Evolutionary conservation across 2,797 vertebrate species (phyloP), one percentile per base, ranked within the genome.

Genomic region (Threskiornis aethiopicus): DNA sequence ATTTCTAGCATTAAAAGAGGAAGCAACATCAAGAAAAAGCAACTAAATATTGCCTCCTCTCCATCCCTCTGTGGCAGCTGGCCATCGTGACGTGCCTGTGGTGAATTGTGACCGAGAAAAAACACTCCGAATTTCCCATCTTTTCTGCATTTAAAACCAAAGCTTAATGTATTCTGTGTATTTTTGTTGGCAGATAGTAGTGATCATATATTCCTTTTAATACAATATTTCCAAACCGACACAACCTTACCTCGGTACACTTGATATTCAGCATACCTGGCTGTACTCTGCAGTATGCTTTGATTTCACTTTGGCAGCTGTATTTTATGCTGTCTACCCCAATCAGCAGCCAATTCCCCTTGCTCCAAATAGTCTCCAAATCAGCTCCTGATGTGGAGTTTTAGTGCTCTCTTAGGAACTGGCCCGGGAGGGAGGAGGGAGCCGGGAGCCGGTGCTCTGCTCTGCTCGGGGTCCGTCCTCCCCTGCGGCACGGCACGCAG

Each of bases 161-260:
- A 92, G 24, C 21, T 72, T 79, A 79, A 90, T 82, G 62, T 73
- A 73, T 85, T 72, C 80, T 29, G 22, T 73, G 28, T 73, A 10
- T 75, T 93, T 93, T 61, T 84, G 47, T 83, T 93, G 89, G 61
- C 55, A 79, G 76, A 57, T 39, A 67, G 57, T 10, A 91, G 80
- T 95, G 88, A 96, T 97, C 87, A 82, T 71, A 31, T 90, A 95
- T 96, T 95, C 88, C 77, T 95, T 96, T 96, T 90, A 91, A 95
- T 93, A 65, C 28, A 92, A 5, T 46, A 70, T 92, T 94, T 96
- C 77, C 86, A 89, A 77, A 37, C 62, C 42, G 62, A 20, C 52
- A 24, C 51, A 79, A 84, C 65, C 69, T 72, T 1, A 2, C 35
- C 33, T 57, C 2, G 1, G 26, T n/a, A 16, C 78, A 6, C 57